Evolutionary conservation across 2,113 vertebrate genomes (phyloP), one percentile per base, ranked within the genome.

Genomic region (Gnathonemus echidnorhynchus): DNA sequence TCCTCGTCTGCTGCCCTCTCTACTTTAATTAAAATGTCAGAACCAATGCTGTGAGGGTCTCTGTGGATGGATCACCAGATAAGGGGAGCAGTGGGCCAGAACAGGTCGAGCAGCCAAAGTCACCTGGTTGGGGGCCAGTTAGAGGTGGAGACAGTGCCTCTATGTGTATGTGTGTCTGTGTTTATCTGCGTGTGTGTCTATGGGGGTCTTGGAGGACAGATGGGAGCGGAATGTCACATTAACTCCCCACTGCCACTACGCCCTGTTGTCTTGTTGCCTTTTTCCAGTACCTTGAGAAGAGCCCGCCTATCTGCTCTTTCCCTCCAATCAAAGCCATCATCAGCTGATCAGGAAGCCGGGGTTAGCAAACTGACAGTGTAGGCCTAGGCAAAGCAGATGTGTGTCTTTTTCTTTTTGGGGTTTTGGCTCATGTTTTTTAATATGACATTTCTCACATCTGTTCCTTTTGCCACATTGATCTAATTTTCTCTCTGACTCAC

Each of bases 11-110:
- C 53, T n/a, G 62, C 17, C 89, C 42, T 91, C 27, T 80, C 52
- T 91, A 49, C 45, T 97, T 97, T 97, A 97, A 97, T 97, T 97
- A 97, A 97, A 97, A 97, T 97, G 96, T 97, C 97, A 97, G 96
- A 96, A 96, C 95, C 97, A 97, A 97, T 97, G 97, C 96, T 97
- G 96, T 96, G 95, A 94, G 94, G 96, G 96, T 96, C 96, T 95
- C 96, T 96, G 95, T 97, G 96, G 97, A 97, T 97, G 96, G 97
- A 97, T 97, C 96, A 96, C 96, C 95, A 96, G 96, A 96, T 96
- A 95, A 96, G 96, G 95, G 92, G 95, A 97, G 96, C 97, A 96
- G 92, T 96, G 96, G 96, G 95, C 96, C 97, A 96, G 96, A 95
- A 96, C 96, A 97, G 97, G 96, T 97, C 97, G 97, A 95, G 95